Conservation (phyloP, 2,888 invertebrate species). For the Auanema sp. region DNA sequence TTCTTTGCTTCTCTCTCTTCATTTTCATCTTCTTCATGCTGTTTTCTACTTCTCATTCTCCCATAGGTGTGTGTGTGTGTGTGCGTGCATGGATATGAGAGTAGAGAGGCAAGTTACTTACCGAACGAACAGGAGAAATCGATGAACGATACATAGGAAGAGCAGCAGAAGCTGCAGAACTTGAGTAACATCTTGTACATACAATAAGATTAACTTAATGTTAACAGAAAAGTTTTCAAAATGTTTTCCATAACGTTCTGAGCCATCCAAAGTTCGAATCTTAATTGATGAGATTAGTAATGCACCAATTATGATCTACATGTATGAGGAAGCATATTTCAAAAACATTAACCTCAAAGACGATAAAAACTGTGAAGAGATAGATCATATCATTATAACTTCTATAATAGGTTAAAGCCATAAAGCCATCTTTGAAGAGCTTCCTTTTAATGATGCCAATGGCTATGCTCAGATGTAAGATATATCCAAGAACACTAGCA, state of each 20-base stretch:
- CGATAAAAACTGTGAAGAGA: constrained; percentile 1
- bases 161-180: constrained; percentile 15
- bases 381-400: constrained; percentile 19
- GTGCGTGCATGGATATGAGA: too few species aligned
- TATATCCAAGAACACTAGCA: neutral
- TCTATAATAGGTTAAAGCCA: constrained; percentile 17
- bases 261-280: neutral
- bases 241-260: neutral
- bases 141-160: constrained; percentile 17
- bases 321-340: neutral
- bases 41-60: too few species aligned
- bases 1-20: too few species aligned
- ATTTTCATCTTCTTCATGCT: too few species aligned
- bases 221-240: neutral
- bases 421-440: constrained; percentile 15
- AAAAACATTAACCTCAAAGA: constrained; percentile 9
- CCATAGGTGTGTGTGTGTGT: too few species aligned
- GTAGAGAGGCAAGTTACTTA: neutral
- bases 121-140: constrained; percentile 17
- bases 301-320: too few species aligned
- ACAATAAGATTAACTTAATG: constrained; percentile 1
- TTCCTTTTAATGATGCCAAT: constrained; percentile 12
- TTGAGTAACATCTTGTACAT: constrained; percentile 13
- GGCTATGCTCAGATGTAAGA: constrained; percentile 15
- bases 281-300: neutral